Conservation (phyloP, 1,140 invertebrate genomes). For the Camponotus pennsylvanicus region DNA sequence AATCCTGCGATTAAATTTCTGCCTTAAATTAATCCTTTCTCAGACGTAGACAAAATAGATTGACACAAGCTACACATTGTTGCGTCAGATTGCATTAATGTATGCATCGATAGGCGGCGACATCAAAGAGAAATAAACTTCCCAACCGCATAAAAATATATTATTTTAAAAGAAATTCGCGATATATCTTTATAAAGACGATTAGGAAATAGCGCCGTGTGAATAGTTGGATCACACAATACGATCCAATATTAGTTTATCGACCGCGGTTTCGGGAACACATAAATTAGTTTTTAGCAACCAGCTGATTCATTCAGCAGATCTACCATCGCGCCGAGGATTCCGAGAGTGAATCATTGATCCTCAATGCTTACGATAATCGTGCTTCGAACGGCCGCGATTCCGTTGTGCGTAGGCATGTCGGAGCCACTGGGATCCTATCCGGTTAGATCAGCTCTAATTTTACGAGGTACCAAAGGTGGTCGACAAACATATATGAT, state of each 20-base stretch:
- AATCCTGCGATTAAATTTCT: constrained; percentile 29
- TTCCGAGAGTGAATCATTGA: constrained; percentile 72
- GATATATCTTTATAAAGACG: not conserved
- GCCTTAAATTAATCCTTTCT: constrained; percentile 2
- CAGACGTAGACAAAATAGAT: not conserved
- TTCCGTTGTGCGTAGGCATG: constrained; percentile 57
- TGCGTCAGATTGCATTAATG: not conserved
- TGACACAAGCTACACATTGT: constrained; percentile 5
- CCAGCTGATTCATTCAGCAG: constrained; percentile 66
- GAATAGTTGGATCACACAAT: constrained; percentile 13
- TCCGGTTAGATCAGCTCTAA: constrained; percentile 79
- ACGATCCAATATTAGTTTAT: constrained; percentile 67
- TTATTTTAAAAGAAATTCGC: not conserved
- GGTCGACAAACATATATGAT: constrained; percentile 11
- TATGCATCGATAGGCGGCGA: not conserved
- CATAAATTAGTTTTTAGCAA: constrained; percentile 46
- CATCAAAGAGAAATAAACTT: constrained; percentile 28
- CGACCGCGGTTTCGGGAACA: constrained; percentile 57
- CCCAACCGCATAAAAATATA: not conserved
- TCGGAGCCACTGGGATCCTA: constrained; percentile 56
- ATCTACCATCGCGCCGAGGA: constrained; percentile 62
- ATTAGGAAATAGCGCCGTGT: not conserved
- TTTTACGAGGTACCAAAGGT: constrained; percentile 75
- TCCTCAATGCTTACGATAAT: constrained; percentile 69
- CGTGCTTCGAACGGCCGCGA: constrained; percentile 53